These are phyloP conservation scores for Sialia sialis DNA, from an alignment of 2,113 vertebrate species.

Conservation along the genomic window DNA sequence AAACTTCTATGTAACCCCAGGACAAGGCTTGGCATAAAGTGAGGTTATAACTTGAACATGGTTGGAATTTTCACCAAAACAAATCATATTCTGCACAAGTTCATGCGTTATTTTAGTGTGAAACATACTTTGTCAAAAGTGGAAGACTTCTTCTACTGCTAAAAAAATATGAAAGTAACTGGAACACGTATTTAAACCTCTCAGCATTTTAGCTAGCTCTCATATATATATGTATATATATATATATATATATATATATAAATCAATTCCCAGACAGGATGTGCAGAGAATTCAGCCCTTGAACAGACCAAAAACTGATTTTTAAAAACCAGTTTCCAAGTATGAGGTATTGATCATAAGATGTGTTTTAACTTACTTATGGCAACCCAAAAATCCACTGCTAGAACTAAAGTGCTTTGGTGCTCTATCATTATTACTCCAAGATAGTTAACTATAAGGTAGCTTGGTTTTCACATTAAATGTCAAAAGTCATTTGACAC, in stretches of 20 bases:
- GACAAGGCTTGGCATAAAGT: background rate
- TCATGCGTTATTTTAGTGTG: background rate
- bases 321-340: background rate
- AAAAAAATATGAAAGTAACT: background rate
- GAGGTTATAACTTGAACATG: background rate
- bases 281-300: background rate
- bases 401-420: background rate
- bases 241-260: too few relatives aligned
- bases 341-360: background rate
- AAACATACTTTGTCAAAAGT: background rate
- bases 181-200: background rate
- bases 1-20: background rate
- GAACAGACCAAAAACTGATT: background rate
- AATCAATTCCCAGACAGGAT: background rate
- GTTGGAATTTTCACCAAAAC: background rate
- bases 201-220: background rate
- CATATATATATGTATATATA: too few relatives aligned
- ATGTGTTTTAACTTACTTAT: slow-evolving; percentile 29
- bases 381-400: background rate
- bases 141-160: background rate
- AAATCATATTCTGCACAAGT: background rate
- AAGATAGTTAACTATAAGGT: slow-evolving; percentile 20
- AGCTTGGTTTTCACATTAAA: slow-evolving; percentile 40
- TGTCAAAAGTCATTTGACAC: slow-evolving; percentile 30
- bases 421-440: background rate